A percentile compares a stretch with the other conserved stretches of the same genome.
Conservation (phyloP, 2,797 vertebrate genomes). For the Ciconia nigra region DNA sequence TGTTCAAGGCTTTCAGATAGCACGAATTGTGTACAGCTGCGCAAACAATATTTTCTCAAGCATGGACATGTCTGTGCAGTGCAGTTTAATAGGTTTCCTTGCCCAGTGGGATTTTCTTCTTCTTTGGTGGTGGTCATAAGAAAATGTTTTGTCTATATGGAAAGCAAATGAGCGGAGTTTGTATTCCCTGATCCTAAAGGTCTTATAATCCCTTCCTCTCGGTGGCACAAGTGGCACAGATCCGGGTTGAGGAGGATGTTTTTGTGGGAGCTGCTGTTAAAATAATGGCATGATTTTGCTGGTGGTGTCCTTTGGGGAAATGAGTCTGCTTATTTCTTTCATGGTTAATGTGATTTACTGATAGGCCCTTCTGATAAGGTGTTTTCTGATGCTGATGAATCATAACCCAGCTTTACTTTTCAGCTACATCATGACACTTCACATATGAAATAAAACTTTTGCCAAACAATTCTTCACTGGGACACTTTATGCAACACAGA, state of each 20-base stretch:
- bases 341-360: neutral
- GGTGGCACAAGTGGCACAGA: neutral
- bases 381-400: neutral
- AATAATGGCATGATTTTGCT: neutral
- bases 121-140: neutral
- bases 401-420: neutral
- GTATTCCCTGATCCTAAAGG: neutral
- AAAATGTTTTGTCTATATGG: neutral
- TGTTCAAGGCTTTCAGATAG: neutral
- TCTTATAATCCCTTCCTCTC: neutral
- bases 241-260: neutral
- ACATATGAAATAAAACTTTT: neutral
- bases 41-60: constrained; percentile 31
- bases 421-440: neutral
- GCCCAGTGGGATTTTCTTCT: neutral
- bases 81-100: neutral
- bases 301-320: neutral
- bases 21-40: neutral
- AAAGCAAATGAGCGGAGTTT: neutral
- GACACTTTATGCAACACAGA: neutral
- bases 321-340: neutral
- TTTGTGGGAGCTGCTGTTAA: neutral
- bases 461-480: neutral
- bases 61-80: neutral
- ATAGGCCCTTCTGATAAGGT: neutral